Evolutionary conservation across 1,140 invertebrate species (phyloP).

Genomic region (Drosophila littoralis): DNA sequence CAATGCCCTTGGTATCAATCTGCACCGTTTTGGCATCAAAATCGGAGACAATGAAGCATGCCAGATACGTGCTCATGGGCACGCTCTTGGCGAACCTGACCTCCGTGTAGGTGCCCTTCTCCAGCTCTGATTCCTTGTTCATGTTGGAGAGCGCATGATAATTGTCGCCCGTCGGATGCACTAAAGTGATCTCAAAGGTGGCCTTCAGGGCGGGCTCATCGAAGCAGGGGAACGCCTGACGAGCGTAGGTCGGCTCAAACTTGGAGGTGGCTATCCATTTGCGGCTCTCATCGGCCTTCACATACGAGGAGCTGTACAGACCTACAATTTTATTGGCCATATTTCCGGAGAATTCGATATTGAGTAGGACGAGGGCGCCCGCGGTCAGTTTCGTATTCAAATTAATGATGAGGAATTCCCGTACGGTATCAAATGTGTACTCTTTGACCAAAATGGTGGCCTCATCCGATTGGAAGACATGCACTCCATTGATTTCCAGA

Average conservation of each 20-base stretch:
- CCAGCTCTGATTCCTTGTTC: slow-evolving; percentile 82
- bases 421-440: slow-evolving; percentile 45
- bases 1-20: slow-evolving; percentile 86
- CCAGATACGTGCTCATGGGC: slow-evolving; percentile 97
- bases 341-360: slow-evolving; percentile 84
- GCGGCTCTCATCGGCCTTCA: slow-evolving; percentile 63
- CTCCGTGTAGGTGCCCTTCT: slow-evolving; percentile 57
- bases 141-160: slow-evolving; percentile 94
- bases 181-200: slow-evolving; percentile 91
- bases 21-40: slow-evolving; percentile 87
- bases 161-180: slow-evolving; percentile 87
- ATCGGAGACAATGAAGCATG: slow-evolving; percentile 96
- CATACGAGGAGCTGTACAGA: slow-evolving; percentile 85
- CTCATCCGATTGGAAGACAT: slow-evolving; percentile 22
- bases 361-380: slow-evolving; percentile 26
- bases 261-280: slow-evolving; percentile 93
- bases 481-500: slow-evolving; percentile 47
- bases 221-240: slow-evolving; percentile 97
- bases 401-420: slow-evolving; percentile 73
- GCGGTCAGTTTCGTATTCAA: slow-evolving; percentile 39
- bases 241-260: slow-evolving; percentile 96
- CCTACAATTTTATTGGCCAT: slow-evolving; percentile 85
- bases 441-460: slow-evolving; percentile 27
- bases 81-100: slow-evolving; percentile 90
- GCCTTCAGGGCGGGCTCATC: slow-evolving; percentile 98